A percentile compares a stretch with the other conserved stretches of the same genome.
phyloP scores from a whole-genome alignment of 2,113 vertebrate genomes.

The Prionailurus bengalensis region DNA sequence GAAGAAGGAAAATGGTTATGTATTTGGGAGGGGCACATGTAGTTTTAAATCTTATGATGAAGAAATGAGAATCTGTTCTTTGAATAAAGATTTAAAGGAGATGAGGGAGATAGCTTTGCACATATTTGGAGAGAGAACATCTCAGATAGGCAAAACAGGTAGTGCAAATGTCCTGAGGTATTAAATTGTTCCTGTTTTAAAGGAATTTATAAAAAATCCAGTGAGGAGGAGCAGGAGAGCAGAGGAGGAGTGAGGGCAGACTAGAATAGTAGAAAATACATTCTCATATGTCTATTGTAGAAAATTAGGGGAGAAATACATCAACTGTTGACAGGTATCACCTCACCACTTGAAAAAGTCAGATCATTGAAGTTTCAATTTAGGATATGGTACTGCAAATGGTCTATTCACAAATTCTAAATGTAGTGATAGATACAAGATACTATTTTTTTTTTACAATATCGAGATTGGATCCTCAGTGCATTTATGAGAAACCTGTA shows the following conservation, averaged over 20 bases:
- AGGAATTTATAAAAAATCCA: background rate
- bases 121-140: background rate
- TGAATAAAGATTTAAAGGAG: background rate
- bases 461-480: background rate
- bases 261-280: background rate
- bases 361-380: slow-evolving; percentile 3
- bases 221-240: background rate
- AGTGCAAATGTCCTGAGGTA: background rate
- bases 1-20: background rate
- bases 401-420: background rate
- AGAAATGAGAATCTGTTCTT: background rate
- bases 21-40: accelerated
- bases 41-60: background rate
- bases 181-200: background rate
- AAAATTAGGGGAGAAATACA: background rate
- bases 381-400: background rate
- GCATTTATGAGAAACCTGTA: background rate
- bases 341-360: background rate
- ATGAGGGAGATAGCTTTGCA: background rate
- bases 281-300: background rate
- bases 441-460: background rate
- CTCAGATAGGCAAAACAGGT: background rate
- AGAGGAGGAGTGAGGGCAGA: background rate
- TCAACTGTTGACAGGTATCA: background rate
- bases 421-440: background rate